phyloP scores from a whole-genome alignment of 2,113 vertebrate genomes.

The Halcyon malimbica region DNA sequence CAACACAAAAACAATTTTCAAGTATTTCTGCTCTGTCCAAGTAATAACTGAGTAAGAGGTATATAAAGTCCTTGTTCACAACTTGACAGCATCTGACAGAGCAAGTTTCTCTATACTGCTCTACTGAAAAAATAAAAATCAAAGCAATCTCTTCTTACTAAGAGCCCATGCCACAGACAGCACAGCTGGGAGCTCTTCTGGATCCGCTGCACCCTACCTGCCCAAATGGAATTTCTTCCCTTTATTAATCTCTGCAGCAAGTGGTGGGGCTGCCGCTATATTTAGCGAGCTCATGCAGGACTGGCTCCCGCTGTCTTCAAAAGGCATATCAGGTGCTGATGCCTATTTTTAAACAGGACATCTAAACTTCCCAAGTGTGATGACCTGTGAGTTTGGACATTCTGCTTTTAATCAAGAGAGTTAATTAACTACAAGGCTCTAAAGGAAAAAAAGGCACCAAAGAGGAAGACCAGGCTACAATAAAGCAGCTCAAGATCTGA shows the following conservation, averaged over 20 bases:
- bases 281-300: neutral
- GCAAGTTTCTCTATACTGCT: neutral
- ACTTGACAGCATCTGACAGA: neutral
- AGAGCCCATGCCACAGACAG: neutral
- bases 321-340: slow-evolving; percentile 37
- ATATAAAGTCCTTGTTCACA: neutral
- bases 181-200: neutral
- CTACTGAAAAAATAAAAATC: neutral
- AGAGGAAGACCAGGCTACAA: slow-evolving; percentile 47
- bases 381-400: slow-evolving; percentile 5
- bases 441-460: slow-evolving; percentile 44
- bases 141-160: neutral
- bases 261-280: neutral
- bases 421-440: slow-evolving; percentile 46
- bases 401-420: slow-evolving; percentile 43
- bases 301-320: slow-evolving; percentile 20
- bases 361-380: slow-evolving; percentile 44
- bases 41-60: neutral
- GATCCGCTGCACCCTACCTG: slow-evolving; percentile 1
- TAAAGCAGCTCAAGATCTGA: slow-evolving; percentile 27
- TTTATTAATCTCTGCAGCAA: neutral
- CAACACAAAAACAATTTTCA: neutral
- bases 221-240: neutral
- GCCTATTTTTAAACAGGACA: slow-evolving; percentile 49
- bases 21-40: neutral